Conservation (phyloP, 35 echinoderm and acorn worm species). For the Acanthaster planci region DNA sequence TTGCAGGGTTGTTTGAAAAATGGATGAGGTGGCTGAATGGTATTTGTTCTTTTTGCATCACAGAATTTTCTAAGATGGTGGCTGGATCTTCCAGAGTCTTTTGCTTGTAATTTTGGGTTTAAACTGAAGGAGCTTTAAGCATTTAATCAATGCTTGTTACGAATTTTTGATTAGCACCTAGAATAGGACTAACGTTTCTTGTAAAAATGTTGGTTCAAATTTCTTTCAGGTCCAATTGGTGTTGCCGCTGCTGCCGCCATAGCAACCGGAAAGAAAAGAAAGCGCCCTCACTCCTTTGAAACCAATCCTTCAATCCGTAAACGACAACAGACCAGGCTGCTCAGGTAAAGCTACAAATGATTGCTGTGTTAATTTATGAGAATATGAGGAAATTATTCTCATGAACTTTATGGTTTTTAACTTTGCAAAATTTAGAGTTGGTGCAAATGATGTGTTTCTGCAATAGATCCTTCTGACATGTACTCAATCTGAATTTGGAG, state of each 20-base stretch:
- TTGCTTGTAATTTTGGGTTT: too few species aligned
- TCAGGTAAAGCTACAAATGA: slow-evolving; percentile 58
- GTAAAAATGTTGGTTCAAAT: not conserved
- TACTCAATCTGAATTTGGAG: not conserved
- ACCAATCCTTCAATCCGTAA: slow-evolving; percentile 96
- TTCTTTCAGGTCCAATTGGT: slow-evolving; percentile 84
- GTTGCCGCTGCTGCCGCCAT: slow-evolving; percentile 98
- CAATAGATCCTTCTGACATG: slow-evolving; percentile 58
- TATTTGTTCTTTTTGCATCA: too few species aligned
- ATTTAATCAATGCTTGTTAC: too few species aligned
- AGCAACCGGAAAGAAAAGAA: slow-evolving; percentile 97
- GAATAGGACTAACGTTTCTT: not conserved
- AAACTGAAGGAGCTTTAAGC: too few species aligned
- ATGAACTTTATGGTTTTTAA: too few species aligned
- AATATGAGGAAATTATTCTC: too few species aligned
- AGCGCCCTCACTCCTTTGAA: slow-evolving; percentile 97
- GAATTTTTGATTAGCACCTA: too few species aligned
- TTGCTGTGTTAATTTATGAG: not conserved
- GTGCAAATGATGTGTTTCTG: slow-evolving; percentile 49
- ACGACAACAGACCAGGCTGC: slow-evolving; percentile 87
- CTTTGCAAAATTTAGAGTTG: not conserved
- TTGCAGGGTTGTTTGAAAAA: too few species aligned
- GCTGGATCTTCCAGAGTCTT: too few species aligned
- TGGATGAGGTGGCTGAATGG: too few species aligned
- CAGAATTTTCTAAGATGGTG: too few species aligned